phyloP scores from a whole-genome alignment of 2,113 vertebrate species.

The Aleadryas rufinucha region DNA sequence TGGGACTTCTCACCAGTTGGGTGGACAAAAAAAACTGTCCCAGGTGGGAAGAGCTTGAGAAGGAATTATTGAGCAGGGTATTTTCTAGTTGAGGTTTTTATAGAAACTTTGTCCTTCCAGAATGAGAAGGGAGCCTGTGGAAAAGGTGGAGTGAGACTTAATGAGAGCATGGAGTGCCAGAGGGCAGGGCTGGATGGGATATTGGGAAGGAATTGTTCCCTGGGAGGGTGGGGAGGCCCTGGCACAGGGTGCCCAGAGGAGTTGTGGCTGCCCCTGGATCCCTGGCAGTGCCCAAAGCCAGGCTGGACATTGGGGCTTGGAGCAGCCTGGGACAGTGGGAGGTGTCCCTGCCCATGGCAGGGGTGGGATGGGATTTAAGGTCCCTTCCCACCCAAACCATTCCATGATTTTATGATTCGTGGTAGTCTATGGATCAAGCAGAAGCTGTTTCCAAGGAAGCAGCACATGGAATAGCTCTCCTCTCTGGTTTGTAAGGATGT shows the following conservation, averaged over 20 bases:
- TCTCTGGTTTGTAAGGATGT: neutral
- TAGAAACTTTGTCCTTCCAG: neutral
- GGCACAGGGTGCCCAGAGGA: neutral
- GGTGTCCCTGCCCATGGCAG: neutral
- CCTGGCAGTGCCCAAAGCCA: neutral
- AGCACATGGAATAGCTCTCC: neutral
- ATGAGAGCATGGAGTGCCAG: neutral
- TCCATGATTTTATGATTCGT: neutral
- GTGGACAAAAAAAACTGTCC: neutral
- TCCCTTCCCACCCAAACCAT: neutral
- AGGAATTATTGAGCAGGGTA: neutral
- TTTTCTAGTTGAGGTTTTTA: neutral
- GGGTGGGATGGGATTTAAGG: accelerated
- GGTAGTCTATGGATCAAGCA: accelerated
- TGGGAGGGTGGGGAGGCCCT: neutral
- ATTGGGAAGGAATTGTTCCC: neutral
- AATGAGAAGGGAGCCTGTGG: neutral
- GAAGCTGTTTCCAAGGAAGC: neutral
- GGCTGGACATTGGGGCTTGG: neutral
- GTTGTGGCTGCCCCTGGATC: neutral
- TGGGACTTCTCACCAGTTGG: neutral
- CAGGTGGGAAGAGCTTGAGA: neutral
- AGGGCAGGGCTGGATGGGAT: neutral
- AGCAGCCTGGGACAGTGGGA: neutral
- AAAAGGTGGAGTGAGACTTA: neutral